These are phyloP conservation scores for Drosophila nigritarsus DNA, from an alignment of 2,888 invertebrate species.

Conservation along the genomic window DNA sequence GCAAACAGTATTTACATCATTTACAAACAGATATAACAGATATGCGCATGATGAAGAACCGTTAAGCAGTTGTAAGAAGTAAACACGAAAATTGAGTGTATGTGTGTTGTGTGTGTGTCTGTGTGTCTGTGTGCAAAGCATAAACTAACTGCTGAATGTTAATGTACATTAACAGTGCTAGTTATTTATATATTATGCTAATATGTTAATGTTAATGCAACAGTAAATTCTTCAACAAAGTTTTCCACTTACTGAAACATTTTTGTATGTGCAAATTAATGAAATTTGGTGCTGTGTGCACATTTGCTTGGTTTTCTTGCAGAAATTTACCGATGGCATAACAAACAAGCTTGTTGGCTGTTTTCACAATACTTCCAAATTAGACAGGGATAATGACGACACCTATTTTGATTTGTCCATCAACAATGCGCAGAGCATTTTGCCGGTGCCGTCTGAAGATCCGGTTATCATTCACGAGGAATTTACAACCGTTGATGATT, in stretches of 20 bases:
- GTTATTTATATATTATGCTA: background rate
- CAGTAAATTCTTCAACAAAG: background rate
- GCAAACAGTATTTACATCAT: background rate
- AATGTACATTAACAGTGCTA: background rate
- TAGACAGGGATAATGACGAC: slow-evolving; percentile 54
- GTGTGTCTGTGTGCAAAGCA: background rate
- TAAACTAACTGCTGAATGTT: background rate
- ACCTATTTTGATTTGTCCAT: slow-evolving; percentile 50
- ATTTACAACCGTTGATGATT: slow-evolving; percentile 32
- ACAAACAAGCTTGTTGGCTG: slow-evolving; percentile 96
- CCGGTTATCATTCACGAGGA: slow-evolving; percentile 53
- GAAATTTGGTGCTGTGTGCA: background rate
- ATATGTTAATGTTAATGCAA: background rate
- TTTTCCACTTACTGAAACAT: background rate
- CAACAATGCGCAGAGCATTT: slow-evolving; percentile 50
- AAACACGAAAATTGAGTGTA: background rate
- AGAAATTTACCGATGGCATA: slow-evolving; percentile 97
- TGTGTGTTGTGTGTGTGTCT: background rate
- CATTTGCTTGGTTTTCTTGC: slow-evolving; percentile 73
- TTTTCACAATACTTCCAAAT: slow-evolving; percentile 84
- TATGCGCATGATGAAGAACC: background rate
- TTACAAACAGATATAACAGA: background rate
- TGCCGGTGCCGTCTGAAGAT: slow-evolving; percentile 52
- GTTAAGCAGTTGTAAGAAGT: background rate
- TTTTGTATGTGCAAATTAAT: background rate